A percentile compares a stretch with the other conserved stretches of the same genome.
Evolutionary conservation across 2,888 invertebrate species (phyloP).

Genomic region (Synanthedon formicaeformis): DNA sequence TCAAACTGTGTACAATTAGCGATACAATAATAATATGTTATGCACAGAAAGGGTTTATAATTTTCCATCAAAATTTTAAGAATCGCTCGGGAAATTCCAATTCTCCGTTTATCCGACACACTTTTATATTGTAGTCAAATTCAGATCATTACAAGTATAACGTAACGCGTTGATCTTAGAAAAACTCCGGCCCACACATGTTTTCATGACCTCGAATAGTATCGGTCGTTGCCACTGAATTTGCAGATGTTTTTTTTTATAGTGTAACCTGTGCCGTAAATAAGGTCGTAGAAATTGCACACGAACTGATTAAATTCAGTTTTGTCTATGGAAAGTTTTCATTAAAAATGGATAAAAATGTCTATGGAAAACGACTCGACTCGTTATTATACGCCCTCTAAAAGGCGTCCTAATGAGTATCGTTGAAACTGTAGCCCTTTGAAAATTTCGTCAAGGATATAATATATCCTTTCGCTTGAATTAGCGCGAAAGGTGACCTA

Average conservation of each 20-base stretch:
- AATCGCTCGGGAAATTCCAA: no score
- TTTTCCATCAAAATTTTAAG: no score
- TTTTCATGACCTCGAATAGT: constrained; percentile 36
- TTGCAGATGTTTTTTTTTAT: constrained; percentile 43
- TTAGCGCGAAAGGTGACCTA: constrained; percentile 4
- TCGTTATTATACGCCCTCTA: neutral
- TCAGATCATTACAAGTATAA: constrained; percentile 19
- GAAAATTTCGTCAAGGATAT: neutral
- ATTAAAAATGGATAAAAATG: neutral
- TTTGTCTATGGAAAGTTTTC: neutral
- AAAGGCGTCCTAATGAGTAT: neutral
- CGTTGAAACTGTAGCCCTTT: neutral
- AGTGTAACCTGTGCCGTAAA: constrained; percentile 4
- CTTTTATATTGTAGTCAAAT: no score
- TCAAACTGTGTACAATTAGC: no score
- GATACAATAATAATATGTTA: constrained; percentile 1
- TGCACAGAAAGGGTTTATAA: no score
- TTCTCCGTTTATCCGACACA: no score
- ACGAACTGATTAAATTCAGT: neutral
- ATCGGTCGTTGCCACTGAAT: constrained; percentile 53
- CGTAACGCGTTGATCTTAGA: constrained; percentile 20
- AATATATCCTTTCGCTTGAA: neutral
- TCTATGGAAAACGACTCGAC: neutral
- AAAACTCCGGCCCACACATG: constrained; percentile 25
- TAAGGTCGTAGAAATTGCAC: neutral